Evolutionary conservation across 1,140 invertebrate species (phyloP), one percentile per base, ranked within the genome.

Genomic region (Ceratina australensis): DNA sequence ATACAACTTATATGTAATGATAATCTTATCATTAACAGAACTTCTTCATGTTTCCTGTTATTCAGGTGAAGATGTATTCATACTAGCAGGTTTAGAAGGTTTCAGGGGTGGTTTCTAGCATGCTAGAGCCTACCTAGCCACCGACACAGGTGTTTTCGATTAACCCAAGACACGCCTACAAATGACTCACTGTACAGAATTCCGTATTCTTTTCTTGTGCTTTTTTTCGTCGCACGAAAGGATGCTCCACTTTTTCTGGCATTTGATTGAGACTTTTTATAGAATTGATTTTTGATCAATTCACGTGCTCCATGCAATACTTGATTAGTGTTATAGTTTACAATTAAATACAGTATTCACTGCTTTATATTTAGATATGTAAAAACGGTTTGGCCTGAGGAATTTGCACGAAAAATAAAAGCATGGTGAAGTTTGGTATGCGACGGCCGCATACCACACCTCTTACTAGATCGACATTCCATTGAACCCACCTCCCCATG

Each of bases 401-500:
- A 83, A 79, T 83, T 3, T n/a, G 12, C 20, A 26, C 57, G 49
- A 64, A 75, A 79, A 72, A 83, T 67, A 79, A 83, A 82, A 65
- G 16, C 22, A 79, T 13, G n/a, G 15, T 54, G 77, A 60, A 83
- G 82, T 82, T 83, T 63, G 83, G 84, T 87, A 83, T 87, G 83
- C 74, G 79, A 83, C 72, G 61, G 60, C 61, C 75, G 82, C 83
- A 89, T 88, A 85, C 87, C 88, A 82, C 72, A 71, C 81, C 82
- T 81, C 84, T 89, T 88, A 86, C 77, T 88, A 86, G 87, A 88
- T 81, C 79, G 72, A 56, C 83, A 89, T 89, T 89, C 88, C 82
- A 86, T 84, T 81, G 75, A 83, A 75, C 64, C 67, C 28, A 60
- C 50, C 42, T 59, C 52, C 63, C 61, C 26, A 56, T 86, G 26